Evolutionary conservation across 2,797 vertebrate species (phyloP).

Genomic region (Calcarius lapponicus): DNA sequence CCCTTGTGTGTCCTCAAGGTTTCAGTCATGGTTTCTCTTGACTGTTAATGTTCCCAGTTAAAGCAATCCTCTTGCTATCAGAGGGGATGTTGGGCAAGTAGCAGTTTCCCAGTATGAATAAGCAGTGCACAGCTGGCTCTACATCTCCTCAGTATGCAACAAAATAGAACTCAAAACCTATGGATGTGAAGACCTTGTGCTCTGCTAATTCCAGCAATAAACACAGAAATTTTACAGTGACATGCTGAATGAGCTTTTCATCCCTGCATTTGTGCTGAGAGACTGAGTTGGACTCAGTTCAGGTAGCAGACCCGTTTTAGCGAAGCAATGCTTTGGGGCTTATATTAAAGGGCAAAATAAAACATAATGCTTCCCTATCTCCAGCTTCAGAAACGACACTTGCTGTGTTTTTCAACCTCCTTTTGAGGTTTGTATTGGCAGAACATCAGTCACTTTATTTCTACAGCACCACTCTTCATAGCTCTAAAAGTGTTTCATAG

Average conservation of each 20-base stretch:
- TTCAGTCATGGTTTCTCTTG: neutral
- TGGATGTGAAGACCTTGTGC: neutral
- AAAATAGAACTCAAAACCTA: conserved; percentile 13
- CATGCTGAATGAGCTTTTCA: neutral
- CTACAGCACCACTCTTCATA: conserved; percentile 50
- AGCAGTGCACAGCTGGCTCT: neutral
- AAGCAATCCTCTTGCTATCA: neutral
- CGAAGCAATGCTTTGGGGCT: conserved; percentile 58
- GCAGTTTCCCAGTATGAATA: neutral
- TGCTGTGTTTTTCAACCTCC: conserved; percentile 59
- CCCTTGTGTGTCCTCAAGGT: neutral
- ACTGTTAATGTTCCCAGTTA: neutral
- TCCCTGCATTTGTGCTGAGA: conserved; percentile 28
- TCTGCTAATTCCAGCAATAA: conserved; percentile 6
- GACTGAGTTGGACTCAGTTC: conserved; percentile 62
- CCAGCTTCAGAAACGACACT: conserved; percentile 58
- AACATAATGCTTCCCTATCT: conserved; percentile 50
- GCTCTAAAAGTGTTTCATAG: conserved; percentile 46
- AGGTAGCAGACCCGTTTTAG: conserved; percentile 47
- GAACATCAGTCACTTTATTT: conserved; percentile 67
- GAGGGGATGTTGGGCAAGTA: neutral
- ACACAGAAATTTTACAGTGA: conserved; percentile 37
- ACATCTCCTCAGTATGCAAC: neutral
- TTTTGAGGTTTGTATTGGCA: conserved; percentile 69
- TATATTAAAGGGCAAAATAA: conserved; percentile 67